Evolutionary conservation across 1,140 invertebrate species (phyloP), one percentile per base, ranked within the genome.

Genomic region (Atta texana): DNA sequence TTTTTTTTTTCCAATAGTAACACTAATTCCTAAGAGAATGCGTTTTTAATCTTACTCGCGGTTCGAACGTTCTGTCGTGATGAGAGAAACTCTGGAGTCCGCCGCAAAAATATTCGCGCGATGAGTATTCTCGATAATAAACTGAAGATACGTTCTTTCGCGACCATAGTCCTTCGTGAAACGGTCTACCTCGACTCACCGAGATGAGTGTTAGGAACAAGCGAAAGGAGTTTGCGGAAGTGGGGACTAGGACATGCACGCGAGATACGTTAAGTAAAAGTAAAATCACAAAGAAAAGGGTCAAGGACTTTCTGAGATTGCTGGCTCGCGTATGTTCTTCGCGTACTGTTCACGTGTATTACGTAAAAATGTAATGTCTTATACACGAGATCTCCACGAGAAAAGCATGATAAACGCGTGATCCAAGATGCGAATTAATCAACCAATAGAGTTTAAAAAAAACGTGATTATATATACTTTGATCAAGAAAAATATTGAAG

Each of bases 151-250:
- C 12, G 39, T 51, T 66, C 64, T 66, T 39, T 66, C 31, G 61
- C 21, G 21, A 69, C 4, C 66, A 69, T 21, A 31, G 7, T 66
- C 34, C n/a, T 8, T n/a, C n/a, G 21, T 69, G 39, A 69, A 69
- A 69, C 10, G n/a, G n/a, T 69, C 14, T 51, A 39, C 1, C 21
- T 69, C 21, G 34, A 51, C 21, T 69, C 34, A 28, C 39, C 44
- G 21, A 69, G 66, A 69, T 69, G 18, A 4, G 8, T 68, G 66
- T 14, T 51, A 69, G 39, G 39, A 51, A 51, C 10, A 21, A 51
- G 66, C 66, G 66, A 69, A 69, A 69, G 66, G 66, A 49, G 39
- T 69, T 69, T 69, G 21, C 39, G 66, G 66, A 69, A 69, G 66
- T 69, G 66, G 66, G 66, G 66, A 69, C 39, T 69, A 69, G 66